A percentile compares a stretch with the other conserved stretches of the same genome.
Conservation (phyloP, 1,140 invertebrate genomes). For the Pinna nobilis region DNA sequence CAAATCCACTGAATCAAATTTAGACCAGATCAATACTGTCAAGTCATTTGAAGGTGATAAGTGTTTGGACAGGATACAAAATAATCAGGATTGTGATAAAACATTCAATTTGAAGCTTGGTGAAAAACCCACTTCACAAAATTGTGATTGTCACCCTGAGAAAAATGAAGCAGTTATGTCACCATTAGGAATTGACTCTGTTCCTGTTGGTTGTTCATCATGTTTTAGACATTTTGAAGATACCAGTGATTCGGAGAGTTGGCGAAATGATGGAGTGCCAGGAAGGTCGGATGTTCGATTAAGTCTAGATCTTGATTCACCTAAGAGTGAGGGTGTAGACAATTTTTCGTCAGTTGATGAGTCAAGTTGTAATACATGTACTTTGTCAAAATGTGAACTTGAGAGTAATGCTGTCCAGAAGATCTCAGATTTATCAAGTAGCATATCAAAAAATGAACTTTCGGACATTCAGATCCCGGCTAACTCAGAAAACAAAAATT, state of each 20-base stretch:
- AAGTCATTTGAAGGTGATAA: not conserved
- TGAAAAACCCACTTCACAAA: too few species aligned
- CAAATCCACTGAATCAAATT: not conserved
- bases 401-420: too few species aligned
- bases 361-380: not conserved
- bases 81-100: too few species aligned
- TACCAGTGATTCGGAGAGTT: constrained; percentile 1
- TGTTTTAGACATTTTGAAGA: constrained; percentile 15
- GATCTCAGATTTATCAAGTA: too few species aligned
- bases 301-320: constrained; percentile 21
- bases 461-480: too few species aligned
- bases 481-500: too few species aligned
- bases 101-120: too few species aligned
- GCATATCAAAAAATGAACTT: too few species aligned
- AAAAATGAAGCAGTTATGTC: not conserved
- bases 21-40: not conserved
- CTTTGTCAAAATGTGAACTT: too few species aligned
- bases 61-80: not conserved
- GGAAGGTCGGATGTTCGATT: constrained; percentile 7
- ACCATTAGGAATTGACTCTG: not conserved
- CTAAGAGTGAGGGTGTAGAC: constrained; percentile 9
- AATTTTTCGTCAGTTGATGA: constrained; percentile 20
- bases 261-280: constrained; percentile 7
- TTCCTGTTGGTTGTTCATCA: not conserved
- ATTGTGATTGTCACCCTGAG: too few species aligned